Evolutionary conservation across 92 coral and sea anemone species (phyloP).

Genomic region (Micromussa lordhowensis): DNA sequence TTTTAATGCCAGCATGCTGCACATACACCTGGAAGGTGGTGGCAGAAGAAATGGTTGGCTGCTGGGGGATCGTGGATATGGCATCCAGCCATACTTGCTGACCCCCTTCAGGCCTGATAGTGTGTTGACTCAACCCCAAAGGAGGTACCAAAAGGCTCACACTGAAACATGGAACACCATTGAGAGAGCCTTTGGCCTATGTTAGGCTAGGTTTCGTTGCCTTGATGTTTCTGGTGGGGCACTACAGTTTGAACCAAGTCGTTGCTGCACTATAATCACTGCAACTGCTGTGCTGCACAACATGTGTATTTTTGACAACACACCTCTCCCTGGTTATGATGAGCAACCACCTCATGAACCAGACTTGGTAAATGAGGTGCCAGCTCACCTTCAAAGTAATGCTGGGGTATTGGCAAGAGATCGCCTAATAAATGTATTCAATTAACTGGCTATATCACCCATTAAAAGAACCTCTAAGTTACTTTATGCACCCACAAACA

Average conservation of each 20-base stretch:
- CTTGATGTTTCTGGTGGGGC: constrained; percentile 34
- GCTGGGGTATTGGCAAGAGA: constrained; percentile 32
- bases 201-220: constrained; percentile 30
- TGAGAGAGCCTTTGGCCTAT: constrained; percentile 37
- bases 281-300: constrained; percentile 32
- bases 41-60: too few relatives aligned
- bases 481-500: too few relatives aligned
- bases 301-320: constrained; percentile 21
- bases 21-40: too few relatives aligned
- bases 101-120: constrained; percentile 35
- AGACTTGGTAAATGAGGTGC: constrained; percentile 28
- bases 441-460: neutral
- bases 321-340: constrained; percentile 8
- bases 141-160: constrained; percentile 20
- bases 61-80: constrained; percentile 2
- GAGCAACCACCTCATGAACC: constrained; percentile 22
- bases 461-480: too few relatives aligned
- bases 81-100: constrained; percentile 22
- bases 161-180: constrained; percentile 22
- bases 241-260: constrained; percentile 23
- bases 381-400: constrained; percentile 22
- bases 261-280: constrained; percentile 30
- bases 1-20: constrained; percentile 27
- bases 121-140: constrained; percentile 25
- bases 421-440: constrained; percentile 16